phyloP scores from a whole-genome alignment of 1,140 invertebrate genomes.

The Leptopilina clavipes region DNA sequence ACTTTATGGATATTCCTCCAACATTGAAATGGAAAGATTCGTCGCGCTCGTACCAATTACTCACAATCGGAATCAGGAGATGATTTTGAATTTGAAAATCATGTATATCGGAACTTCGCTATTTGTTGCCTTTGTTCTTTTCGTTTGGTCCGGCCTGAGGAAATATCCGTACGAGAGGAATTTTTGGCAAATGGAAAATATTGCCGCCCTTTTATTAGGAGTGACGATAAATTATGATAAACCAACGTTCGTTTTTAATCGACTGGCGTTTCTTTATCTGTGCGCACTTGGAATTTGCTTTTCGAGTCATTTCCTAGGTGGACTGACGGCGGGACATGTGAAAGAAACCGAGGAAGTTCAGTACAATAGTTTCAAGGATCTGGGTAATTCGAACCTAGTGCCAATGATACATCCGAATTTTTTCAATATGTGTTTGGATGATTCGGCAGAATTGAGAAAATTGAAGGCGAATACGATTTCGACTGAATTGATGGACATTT shows the following conservation, averaged over 20 bases:
- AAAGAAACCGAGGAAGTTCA: background rate
- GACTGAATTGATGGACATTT: background rate
- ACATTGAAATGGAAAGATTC: background rate
- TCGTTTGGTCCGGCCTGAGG: background rate
- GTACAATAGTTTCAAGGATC: background rate
- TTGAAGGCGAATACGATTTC: background rate
- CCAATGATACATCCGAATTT: background rate
- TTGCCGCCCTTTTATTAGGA: background rate
- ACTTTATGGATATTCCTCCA: background rate
- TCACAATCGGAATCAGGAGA: background rate
- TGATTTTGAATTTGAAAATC: background rate
- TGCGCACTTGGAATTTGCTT: background rate
- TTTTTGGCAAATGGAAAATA: background rate
- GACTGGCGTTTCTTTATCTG: background rate
- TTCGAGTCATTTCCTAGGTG: background rate
- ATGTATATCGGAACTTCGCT: background rate
- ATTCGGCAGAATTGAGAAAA: background rate
- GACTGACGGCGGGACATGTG: background rate
- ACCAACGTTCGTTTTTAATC: background rate
- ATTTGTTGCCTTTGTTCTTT: background rate
- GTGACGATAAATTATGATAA: background rate
- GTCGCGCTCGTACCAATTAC: background rate
- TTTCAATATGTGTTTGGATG: background rate
- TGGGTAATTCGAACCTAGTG: background rate
- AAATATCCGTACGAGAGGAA: background rate